A percentile compares a stretch with the other conserved stretches of the same genome.
Evolutionary conservation across 2,797 vertebrate species (phyloP).

Genomic region (Sciurus carolinensis): DNA sequence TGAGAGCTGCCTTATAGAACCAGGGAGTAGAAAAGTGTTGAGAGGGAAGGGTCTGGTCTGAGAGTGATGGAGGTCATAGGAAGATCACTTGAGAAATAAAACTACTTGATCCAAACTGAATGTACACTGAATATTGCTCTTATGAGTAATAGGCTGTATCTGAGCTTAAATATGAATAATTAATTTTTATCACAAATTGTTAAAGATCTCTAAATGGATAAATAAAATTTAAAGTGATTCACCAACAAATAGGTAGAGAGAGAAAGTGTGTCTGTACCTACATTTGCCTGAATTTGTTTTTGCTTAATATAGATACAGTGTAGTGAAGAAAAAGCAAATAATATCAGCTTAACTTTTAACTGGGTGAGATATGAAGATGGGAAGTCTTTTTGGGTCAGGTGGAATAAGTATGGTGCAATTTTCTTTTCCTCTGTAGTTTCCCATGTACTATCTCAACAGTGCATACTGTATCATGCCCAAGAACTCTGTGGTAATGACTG

Average conservation of each 20-base stretch:
- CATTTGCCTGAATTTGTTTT: neutral
- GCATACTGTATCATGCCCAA: no score
- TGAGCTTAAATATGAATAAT: neutral
- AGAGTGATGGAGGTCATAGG: neutral
- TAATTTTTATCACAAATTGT: neutral
- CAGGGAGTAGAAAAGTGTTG: no score
- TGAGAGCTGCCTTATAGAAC: no score
- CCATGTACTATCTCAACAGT: neutral
- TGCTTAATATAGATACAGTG: neutral
- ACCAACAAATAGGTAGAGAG: neutral
- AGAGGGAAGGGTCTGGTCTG: no score
- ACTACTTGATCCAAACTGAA: neutral
- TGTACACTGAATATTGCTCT: neutral
- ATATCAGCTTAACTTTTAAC: neutral
- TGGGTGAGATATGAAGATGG: neutral
- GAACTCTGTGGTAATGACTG: neutral
- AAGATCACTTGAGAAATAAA: neutral
- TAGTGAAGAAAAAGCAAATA: neutral
- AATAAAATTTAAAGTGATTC: neutral
- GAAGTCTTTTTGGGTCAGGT: no score
- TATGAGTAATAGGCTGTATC: neutral
- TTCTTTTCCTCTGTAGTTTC: neutral
- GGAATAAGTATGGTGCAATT: neutral
- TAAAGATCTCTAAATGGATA: neutral
- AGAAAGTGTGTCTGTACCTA: neutral